These are phyloP conservation scores for Dasyprocta punctata DNA, from an alignment of 2,113 vertebrate species.

Conservation along the genomic window DNA sequence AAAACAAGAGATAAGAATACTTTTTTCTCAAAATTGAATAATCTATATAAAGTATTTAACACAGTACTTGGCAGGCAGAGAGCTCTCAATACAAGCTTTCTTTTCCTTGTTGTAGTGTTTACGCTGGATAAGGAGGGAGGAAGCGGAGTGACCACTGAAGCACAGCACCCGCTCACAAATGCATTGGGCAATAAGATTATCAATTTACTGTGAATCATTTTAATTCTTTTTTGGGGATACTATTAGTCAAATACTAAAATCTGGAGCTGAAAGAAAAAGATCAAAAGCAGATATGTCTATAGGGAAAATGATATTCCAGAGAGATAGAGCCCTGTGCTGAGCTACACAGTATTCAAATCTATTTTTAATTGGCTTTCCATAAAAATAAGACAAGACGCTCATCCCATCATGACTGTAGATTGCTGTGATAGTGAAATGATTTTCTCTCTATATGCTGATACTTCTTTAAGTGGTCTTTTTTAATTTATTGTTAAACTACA, in stretches of 20 bases:
- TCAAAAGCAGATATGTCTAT: constrained; percentile 15
- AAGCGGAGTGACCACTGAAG: neutral
- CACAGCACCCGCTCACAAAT: neutral
- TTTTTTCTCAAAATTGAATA: neutral
- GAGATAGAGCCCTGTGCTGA: neutral
- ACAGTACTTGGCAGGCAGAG: neutral
- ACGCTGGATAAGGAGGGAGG: neutral
- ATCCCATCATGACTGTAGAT: neutral
- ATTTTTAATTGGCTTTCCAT: constrained; percentile 38
- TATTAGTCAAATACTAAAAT: constrained; percentile 44
- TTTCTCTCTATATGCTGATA: neutral
- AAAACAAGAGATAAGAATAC: neutral
- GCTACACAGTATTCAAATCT: neutral
- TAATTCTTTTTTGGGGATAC: constrained; percentile 16
- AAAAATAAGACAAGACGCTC: constrained; percentile 23
- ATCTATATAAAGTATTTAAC: constrained; percentile 27
- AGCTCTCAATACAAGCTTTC: neutral
- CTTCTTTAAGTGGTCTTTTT: neutral
- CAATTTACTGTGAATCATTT: neutral
- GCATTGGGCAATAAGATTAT: neutral
- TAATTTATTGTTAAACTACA: neutral
- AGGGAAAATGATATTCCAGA: constrained; percentile 15
- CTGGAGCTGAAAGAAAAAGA: neutral
- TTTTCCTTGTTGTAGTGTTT: neutral
- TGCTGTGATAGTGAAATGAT: neutral